Conservation (phyloP, 2,888 invertebrate species). For the Argyresthia goedartella region DNA sequence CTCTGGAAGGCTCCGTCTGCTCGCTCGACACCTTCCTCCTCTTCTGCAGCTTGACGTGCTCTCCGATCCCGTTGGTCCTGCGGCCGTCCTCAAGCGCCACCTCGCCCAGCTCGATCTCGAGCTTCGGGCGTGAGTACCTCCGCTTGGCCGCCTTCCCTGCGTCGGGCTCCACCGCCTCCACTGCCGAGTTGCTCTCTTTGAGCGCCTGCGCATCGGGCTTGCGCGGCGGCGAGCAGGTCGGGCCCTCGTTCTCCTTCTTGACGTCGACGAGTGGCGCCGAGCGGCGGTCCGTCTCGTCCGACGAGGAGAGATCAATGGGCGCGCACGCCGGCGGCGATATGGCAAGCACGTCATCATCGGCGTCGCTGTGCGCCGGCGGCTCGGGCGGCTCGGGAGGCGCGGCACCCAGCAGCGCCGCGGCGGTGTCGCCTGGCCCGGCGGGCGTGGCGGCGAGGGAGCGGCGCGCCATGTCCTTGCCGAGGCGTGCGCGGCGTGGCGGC, state of each 20-base stretch:
- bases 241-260: conserved; percentile 62
- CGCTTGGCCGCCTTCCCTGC: conserved; percentile 46
- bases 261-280: conserved; percentile 57
- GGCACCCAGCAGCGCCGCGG: no score
- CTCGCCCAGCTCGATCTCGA: conserved; percentile 63
- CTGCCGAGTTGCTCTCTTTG: conserved; percentile 48
- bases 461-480: conserved; percentile 77
- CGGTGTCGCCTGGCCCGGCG: conserved; percentile 66
- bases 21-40: conserved; percentile 65
- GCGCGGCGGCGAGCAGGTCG: conserved; percentile 39
- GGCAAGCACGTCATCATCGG: conserved; percentile 63
- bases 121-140: conserved; percentile 54
- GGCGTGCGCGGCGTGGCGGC: conserved; percentile 55
- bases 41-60: conserved; percentile 64
- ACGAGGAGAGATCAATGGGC: conserved; percentile 62
- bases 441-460: conserved; percentile 71
- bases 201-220: conserved; percentile 56
- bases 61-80: conserved; percentile 64
- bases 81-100: conserved; percentile 54
- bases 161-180: no score
- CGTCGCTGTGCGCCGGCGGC: no score
- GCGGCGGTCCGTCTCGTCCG: conserved; percentile 52
- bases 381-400: no score
- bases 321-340: conserved; percentile 55
- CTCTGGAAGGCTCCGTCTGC: conserved; percentile 32